phyloP scores from a whole-genome alignment of 2,888 invertebrate genomes.

The Choristoneura rosaceana region DNA sequence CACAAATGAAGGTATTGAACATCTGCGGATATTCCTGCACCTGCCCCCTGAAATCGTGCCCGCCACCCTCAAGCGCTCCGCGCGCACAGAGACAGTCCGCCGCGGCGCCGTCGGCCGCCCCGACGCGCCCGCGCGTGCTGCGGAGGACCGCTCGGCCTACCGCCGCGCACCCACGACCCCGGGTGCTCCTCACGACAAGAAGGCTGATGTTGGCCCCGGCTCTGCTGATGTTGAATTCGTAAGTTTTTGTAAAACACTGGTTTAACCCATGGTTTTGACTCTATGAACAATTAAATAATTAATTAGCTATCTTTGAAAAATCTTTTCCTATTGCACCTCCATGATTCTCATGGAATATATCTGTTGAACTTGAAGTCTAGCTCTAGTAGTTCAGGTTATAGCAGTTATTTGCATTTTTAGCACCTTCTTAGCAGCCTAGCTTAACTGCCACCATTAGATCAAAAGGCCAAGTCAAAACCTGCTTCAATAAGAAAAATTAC shows the following conservation, averaged over 20 bases:
- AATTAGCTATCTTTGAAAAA: no score
- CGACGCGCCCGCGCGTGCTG: slow-evolving; percentile 89
- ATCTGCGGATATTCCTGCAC: slow-evolving; percentile 97
- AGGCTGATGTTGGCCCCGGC: slow-evolving; percentile 98
- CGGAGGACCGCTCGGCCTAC: slow-evolving; percentile 94
- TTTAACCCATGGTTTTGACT: no score
- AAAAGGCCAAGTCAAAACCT: no score
- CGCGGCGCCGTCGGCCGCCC: slow-evolving; percentile 90
- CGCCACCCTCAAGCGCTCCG: slow-evolving; percentile 96
- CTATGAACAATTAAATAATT: no score
- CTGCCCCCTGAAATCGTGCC: slow-evolving; percentile 99
- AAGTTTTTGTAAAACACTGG: slow-evolving; percentile 52
- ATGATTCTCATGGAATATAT: no score
- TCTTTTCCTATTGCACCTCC: no score
- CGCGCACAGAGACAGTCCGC: slow-evolving; percentile 93
- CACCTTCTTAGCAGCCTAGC: no score
- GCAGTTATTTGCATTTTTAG: no score
- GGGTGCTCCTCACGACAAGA: slow-evolving; percentile 93
- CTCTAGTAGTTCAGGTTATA: no score
- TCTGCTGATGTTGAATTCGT: slow-evolving; percentile 96
- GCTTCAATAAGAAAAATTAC: no score
- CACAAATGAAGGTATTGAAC: slow-evolving; percentile 99
- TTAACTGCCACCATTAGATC: no score
- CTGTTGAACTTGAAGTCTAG: no score
- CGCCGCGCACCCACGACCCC: slow-evolving; percentile 89